These are phyloP conservation scores for Melinaea menophilus DNA, from an alignment of 2,888 invertebrate genomes.

Conservation along the genomic window DNA sequence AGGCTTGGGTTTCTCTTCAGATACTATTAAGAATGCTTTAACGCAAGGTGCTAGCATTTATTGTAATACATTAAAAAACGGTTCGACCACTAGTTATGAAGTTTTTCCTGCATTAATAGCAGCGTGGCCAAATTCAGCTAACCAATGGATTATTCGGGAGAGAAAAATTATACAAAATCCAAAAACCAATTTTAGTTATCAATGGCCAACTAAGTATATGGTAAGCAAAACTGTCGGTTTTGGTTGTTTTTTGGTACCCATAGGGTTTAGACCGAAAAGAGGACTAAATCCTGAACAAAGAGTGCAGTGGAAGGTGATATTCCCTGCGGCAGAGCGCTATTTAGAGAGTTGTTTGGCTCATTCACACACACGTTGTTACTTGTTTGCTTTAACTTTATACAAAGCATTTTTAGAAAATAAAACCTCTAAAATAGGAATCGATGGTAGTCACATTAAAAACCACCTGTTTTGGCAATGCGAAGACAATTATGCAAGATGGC, in stretches of 20 bases:
- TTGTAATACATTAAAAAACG: constrained; percentile 71
- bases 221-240: constrained; percentile 80
- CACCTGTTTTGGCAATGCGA: constrained; percentile 89
- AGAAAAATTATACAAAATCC: constrained; percentile 77
- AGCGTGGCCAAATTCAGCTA: constrained; percentile 85
- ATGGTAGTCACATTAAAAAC: constrained; percentile 84
- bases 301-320: constrained; percentile 87
- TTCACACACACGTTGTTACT: constrained; percentile 83
- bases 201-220: constrained; percentile 85
- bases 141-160: constrained; percentile 81
- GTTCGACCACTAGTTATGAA: constrained; percentile 76
- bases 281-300: constrained; percentile 79
- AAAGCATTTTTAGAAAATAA: constrained; percentile 84
- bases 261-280: constrained; percentile 81
- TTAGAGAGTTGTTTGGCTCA: constrained; percentile 84
- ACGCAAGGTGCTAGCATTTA: constrained; percentile 83
- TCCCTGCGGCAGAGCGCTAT: constrained; percentile 86
- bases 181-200: constrained; percentile 76
- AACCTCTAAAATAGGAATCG: constrained; percentile 80
- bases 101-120: constrained; percentile 83
- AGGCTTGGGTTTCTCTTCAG: constrained; percentile 76
- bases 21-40: constrained; percentile 74
- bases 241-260: constrained; percentile 84
- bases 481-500: constrained; percentile 83
- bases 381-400: constrained; percentile 82